Conservation (phyloP, 2,113 vertebrate species). For the Podiceps cristatus region DNA sequence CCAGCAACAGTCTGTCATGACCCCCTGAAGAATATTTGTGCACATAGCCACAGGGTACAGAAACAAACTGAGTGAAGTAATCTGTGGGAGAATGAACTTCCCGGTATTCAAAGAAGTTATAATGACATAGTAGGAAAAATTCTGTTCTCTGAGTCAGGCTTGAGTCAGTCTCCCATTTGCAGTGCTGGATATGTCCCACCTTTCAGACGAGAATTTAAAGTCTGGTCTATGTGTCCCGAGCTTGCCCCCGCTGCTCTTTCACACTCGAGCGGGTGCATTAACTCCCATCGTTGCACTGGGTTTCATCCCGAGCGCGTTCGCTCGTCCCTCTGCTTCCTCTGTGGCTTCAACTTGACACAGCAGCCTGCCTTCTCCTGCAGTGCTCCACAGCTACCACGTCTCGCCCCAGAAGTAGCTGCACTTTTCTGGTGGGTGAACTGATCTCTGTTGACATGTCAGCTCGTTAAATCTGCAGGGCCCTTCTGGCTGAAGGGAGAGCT, state of each 20-base stretch:
- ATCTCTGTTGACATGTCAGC: conserved; percentile 60
- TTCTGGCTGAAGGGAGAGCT: conserved; percentile 7
- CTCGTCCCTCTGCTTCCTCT: neutral
- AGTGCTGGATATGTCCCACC: neutral
- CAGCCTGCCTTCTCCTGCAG: neutral
- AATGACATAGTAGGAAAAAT: neutral
- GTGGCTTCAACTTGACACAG: neutral
- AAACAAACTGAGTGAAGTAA: neutral
- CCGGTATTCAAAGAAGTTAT: neutral
- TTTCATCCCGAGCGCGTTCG: accelerated
- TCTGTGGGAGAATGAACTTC: conserved; percentile 19
- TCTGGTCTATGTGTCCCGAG: neutral
- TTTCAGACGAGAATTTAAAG: neutral
- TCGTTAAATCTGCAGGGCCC: conserved; percentile 36
- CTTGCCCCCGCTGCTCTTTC: neutral
- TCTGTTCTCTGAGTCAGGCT: conserved; percentile 16
- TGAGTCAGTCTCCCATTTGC: neutral
- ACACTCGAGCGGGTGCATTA: neutral
- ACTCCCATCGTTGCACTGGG: neutral
- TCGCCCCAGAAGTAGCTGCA: neutral
- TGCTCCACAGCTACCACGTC: neutral
- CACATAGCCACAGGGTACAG: neutral
- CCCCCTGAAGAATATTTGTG: neutral
- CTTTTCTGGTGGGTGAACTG: conserved; percentile 55
- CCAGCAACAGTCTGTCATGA: neutral